Evolutionary conservation across 1,140 invertebrate genomes (phyloP), one percentile per base, ranked within the genome.

Genomic region (Oscheius sp.): DNA sequence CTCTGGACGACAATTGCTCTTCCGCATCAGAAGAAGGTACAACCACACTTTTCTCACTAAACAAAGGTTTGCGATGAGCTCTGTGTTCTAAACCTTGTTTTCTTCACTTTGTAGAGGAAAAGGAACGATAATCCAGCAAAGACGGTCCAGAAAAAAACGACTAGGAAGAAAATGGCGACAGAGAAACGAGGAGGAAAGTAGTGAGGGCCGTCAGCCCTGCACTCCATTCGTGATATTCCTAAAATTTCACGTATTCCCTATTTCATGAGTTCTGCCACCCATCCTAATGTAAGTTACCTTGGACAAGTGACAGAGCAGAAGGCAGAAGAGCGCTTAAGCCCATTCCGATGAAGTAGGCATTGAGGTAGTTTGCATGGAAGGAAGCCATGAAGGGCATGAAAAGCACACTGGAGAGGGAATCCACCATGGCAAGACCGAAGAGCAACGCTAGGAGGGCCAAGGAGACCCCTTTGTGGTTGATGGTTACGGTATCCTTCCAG

Each of bases 301-400:
- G 93, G 13, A 85, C 80, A 23, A 95, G 84, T 0, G 93, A 91
- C 7, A 93, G 87, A 0, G 92, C 85, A 79, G 92, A 93, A 2
- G 94, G 93, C 20, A 95, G 79, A 68, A 96, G 90, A 0, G 93
- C 93, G 83, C 93, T 94, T 0, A 96, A 85, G 0, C 93, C 93
- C 85, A 91, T 90, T 2, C 90, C 90, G 32, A 91, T 85, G 71
- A 90, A 88, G 78, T 88, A 90, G 0, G 89, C 89, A 2, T 88
- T 88, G 70, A 91, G 84, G 78, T 90, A 95, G 20, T 90, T 88
- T 77, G 90, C 83, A 78, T 91, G 89, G 76, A 91, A 95, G 59
- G 89, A 87, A 34, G 91, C 89, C 90, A 96, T 91, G 83, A 91
- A 95, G 0, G 93, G 93, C 80, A 94, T 90, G 81, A 94, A 97